Conservation (phyloP, 2,797 vertebrate species). For the Ptychadena robeensis region DNA sequence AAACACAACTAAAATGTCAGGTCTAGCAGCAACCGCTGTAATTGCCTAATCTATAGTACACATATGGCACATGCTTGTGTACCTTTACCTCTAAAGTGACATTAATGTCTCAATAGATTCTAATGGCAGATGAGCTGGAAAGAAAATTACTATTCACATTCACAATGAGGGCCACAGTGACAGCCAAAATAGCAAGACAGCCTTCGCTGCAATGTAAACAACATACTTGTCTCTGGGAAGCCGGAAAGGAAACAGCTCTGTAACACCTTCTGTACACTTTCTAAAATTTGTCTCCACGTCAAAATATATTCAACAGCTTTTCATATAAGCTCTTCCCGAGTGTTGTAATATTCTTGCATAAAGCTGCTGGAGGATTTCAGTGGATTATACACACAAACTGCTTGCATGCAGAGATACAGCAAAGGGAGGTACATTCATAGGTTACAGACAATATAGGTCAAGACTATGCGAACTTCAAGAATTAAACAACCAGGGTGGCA, state of each 20-base stretch:
- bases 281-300: constrained; percentile 34
- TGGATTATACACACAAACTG: constrained; percentile 15
- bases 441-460: constrained; percentile 13
- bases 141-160: constrained; percentile 7
- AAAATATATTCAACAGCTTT: constrained; percentile 38
- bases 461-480: background rate
- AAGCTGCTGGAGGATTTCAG: constrained; percentile 9
- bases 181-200: constrained; percentile 44
- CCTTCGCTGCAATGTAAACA: constrained; percentile 43
- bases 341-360: background rate
- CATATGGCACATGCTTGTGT: background rate
- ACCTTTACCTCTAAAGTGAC: background rate
- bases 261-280: constrained; percentile 41
- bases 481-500: background rate
- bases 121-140: background rate
- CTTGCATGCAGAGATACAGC: background rate
- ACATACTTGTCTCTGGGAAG: constrained; percentile 9
- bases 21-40: background rate
- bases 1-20: no score
- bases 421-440: background rate
- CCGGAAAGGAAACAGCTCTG: constrained; percentile 17
- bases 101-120: background rate
- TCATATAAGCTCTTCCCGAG: background rate
- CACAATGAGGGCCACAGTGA: constrained; percentile 12
- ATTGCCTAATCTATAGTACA: background rate